Evolutionary conservation across 1,140 invertebrate genomes (phyloP).

Genomic region (Procambarus virginalis): DNA sequence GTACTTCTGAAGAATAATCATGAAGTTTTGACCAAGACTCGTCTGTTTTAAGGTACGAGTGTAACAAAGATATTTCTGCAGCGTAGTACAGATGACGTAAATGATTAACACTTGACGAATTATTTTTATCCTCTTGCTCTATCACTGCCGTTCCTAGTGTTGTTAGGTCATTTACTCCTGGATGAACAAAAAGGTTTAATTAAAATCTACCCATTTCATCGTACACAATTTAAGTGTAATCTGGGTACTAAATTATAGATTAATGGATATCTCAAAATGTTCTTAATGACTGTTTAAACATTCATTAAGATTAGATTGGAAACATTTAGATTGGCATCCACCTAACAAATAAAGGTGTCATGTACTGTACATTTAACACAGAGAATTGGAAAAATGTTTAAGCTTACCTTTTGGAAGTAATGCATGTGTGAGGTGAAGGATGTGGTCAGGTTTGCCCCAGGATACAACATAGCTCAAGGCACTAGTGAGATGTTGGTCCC

Average conservation of each 20-base stretch:
- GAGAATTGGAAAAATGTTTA: not conserved
- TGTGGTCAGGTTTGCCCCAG: slow-evolving; percentile 47
- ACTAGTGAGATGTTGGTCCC: slow-evolving; percentile 38
- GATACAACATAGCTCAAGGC: slow-evolving; percentile 22
- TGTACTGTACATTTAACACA: not conserved
- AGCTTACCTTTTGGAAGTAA: slow-evolving; percentile 45
- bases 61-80: slow-evolving; percentile 26
- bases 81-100: slow-evolving; percentile 15
- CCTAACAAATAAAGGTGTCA: no score
- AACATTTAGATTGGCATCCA: no score
- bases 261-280: no score
- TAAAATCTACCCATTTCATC: no score
- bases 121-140: not conserved
- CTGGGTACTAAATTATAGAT: no score
- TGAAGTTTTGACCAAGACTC: not conserved
- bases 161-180: not conserved
- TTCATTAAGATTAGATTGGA: no score
- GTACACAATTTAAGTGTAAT: no score
- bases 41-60: not conserved
- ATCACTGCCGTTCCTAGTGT: not conserved
- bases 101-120: not conserved
- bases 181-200: not conserved
- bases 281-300: no score
- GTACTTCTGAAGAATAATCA: not conserved
- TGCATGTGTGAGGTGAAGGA: slow-evolving; percentile 30